Evolutionary conservation across 2,113 vertebrate species (phyloP).

Genomic region (Lathamus discolor): DNA sequence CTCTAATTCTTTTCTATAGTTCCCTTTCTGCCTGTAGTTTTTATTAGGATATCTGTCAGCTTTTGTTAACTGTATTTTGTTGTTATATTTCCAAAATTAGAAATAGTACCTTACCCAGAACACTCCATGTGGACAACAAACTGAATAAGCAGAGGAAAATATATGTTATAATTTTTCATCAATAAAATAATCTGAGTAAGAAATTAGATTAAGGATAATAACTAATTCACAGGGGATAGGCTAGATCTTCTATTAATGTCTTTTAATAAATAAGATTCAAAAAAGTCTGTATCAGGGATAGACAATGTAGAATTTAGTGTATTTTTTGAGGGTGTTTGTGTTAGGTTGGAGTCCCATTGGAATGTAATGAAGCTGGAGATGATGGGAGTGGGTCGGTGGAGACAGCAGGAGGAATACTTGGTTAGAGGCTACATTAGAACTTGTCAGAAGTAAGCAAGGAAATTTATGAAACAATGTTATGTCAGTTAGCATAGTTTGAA

Average conservation of each 20-base stretch:
- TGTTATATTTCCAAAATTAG: neutral
- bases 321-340: neutral
- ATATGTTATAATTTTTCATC: neutral
- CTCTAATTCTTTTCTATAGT: neutral
- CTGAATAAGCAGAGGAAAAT: neutral
- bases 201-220: neutral
- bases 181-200: neutral
- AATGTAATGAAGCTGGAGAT: neutral
- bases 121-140: neutral
- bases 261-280: neutral
- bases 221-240: neutral
- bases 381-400: neutral
- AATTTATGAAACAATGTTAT: neutral
- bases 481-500: neutral
- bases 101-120: neutral
- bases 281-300: neutral
- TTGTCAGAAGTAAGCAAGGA: neutral
- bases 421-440: neutral
- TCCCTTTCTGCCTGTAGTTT: neutral
- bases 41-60: neutral
- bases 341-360: neutral
- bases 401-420: neutral
- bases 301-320: neutral
- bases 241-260: neutral
- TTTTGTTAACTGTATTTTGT: neutral